phyloP scores from a whole-genome alignment of 2,888 invertebrate genomes.

The Melieria omissa region DNA sequence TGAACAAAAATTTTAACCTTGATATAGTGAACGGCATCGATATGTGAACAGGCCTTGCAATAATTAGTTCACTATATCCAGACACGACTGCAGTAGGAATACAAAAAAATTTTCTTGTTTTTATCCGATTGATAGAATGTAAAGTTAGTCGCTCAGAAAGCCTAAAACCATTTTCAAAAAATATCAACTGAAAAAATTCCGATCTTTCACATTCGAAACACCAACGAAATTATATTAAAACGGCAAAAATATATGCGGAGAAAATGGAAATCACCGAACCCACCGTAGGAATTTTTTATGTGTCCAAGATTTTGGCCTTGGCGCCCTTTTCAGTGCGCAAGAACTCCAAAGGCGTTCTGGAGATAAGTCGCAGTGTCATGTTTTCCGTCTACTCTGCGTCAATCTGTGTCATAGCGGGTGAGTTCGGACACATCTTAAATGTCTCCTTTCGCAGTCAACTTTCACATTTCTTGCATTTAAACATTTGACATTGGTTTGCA shows the following conservation, averaged over 20 bases:
- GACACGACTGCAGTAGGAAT: too few species aligned
- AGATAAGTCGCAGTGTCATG: constrained; percentile 58
- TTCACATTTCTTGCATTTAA: background rate
- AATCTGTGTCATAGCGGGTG: constrained; percentile 59
- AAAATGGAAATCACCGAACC: constrained; percentile 63
- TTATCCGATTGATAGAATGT: too few species aligned
- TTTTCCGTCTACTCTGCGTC: constrained; percentile 59
- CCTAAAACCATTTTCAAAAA: background rate
- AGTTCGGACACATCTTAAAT: constrained; percentile 45
- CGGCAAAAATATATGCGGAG: background rate
- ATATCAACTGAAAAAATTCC: background rate
- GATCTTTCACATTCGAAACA: background rate
- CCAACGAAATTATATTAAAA: background rate
- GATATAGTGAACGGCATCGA: too few species aligned
- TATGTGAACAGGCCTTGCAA: too few species aligned
- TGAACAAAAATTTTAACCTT: too few species aligned
- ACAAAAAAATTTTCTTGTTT: too few species aligned
- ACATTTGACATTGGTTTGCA: constrained; percentile 29
- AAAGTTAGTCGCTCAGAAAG: too few species aligned
- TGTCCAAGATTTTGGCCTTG: constrained; percentile 59
- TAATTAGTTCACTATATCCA: too few species aligned
- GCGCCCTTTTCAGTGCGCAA: constrained; percentile 60
- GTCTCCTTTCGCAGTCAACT: background rate
- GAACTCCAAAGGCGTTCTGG: constrained; percentile 55
- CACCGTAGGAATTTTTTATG: constrained; percentile 61